phyloP scores from a whole-genome alignment of 2,797 vertebrate genomes.

The Ctenosaura bakeri region DNA sequence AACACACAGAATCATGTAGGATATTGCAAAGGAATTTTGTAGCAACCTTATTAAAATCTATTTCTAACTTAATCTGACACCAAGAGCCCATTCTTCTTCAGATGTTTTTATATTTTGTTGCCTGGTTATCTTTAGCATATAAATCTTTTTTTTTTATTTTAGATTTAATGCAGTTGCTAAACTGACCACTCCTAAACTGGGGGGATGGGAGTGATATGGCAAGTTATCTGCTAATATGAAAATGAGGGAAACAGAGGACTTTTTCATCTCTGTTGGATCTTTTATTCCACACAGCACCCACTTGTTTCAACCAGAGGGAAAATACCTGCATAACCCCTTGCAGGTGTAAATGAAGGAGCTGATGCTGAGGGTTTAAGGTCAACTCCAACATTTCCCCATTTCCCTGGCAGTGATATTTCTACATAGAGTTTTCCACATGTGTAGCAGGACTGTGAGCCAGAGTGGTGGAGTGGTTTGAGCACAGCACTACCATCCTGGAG shows the following conservation, averaged over 20 bases:
- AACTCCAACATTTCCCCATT: background rate
- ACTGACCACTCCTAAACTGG: background rate
- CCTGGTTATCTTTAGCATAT: slow-evolving; percentile 11
- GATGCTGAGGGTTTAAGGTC: background rate
- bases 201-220: background rate
- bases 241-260: background rate
- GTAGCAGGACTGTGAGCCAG: background rate
- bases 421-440: background rate
- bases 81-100: background rate
- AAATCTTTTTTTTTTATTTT: background rate
- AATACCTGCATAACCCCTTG: background rate
- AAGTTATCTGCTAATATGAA: background rate
- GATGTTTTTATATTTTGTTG: background rate
- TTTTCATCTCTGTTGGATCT: background rate
- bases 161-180: background rate
- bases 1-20: slow-evolving; percentile 21
- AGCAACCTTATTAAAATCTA: background rate
- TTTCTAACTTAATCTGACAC: slow-evolving; percentile 35
- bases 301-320: background rate
- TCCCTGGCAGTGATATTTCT: background rate
- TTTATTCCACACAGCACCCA: background rate
- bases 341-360: background rate
- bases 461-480: too few species aligned
- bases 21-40: slow-evolving; percentile 9
- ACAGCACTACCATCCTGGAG: too few species aligned